phyloP scores from a whole-genome alignment of 2,888 invertebrate species.

The Lissocephala sabroskyi region DNA sequence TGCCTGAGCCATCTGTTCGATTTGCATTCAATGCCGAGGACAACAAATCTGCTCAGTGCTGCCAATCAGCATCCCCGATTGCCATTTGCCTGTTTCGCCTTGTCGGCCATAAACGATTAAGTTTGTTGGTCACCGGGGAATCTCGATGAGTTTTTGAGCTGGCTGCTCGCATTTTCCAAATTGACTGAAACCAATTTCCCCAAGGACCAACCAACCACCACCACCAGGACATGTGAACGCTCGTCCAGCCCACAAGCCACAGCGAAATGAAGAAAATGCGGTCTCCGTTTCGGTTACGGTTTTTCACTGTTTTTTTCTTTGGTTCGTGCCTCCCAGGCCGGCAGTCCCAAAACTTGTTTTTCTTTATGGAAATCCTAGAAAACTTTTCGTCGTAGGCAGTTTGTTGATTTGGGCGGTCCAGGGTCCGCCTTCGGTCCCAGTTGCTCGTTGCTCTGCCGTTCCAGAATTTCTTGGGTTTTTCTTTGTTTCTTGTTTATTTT shows the following conservation, averaged over 20 bases:
- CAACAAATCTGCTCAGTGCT: constrained; percentile 4
- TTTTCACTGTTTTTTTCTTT: constrained; percentile 56
- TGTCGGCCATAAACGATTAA: constrained; percentile 57
- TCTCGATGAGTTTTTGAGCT: constrained; percentile 37
- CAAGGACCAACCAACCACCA: constrained; percentile 45
- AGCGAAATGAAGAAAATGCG: constrained; percentile 65
- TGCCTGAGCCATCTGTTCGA: constrained; percentile 55
- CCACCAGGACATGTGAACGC: too few species aligned
- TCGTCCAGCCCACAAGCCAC: constrained; percentile 48
- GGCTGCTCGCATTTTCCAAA: constrained; percentile 51
- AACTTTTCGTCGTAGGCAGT: constrained; percentile 61
- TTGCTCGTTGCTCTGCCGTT: constrained; percentile 11
- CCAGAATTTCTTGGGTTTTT: constrained; percentile 21
- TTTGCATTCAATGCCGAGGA: constrained; percentile 42
- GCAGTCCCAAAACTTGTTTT: constrained; percentile 7
- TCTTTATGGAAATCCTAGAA: constrained; percentile 50
- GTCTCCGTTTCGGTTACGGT: constrained; percentile 66
- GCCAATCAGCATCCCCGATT: constrained; percentile 45
- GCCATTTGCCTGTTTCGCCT: constrained; percentile 41
- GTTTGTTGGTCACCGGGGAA: constrained; percentile 58
- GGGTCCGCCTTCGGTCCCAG: not conserved
- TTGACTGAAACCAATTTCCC: constrained; percentile 65
- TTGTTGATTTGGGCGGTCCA: constrained; percentile 43
- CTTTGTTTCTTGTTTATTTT: constrained; percentile 55
- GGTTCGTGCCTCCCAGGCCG: not conserved